Percentiles rank a stretch among this genome's conserved stretches.
These are phyloP conservation scores for Cheilosia vernalis DNA, from an alignment of 2,888 invertebrate genomes.

Conservation along the genomic window DNA sequence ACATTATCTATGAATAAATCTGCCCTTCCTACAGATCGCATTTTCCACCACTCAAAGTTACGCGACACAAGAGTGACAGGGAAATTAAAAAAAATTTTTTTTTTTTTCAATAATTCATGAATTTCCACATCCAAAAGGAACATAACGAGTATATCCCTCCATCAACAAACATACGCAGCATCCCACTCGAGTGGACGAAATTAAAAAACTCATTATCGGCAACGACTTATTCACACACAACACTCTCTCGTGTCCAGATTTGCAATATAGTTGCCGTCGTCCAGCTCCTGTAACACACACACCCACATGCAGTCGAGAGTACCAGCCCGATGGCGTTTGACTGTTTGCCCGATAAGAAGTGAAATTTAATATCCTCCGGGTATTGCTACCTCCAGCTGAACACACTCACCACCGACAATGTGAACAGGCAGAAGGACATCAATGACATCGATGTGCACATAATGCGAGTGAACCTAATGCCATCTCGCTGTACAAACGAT, in stretches of 20 bases:
- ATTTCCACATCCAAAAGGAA: not conserved
- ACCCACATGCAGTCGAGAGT: slow-evolving; percentile 8
- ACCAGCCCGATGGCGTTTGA: slow-evolving; percentile 46
- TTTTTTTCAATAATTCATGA: no score
- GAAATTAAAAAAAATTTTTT: no score
- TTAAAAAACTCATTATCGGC: slow-evolving; percentile 65
- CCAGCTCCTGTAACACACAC: slow-evolving; percentile 19
- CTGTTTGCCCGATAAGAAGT: slow-evolving; percentile 68
- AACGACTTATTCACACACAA: slow-evolving; percentile 62
- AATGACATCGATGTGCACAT: slow-evolving; percentile 68
- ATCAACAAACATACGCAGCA: not conserved
- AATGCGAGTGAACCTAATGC: slow-evolving; percentile 65
- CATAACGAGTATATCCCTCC: not conserved
- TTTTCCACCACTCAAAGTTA: no score
- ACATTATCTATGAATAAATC: no score
- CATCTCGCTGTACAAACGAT: slow-evolving; percentile 23
- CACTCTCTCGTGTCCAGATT: slow-evolving; percentile 43
- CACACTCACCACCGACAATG: slow-evolving; percentile 47
- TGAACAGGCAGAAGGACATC: slow-evolving; percentile 58
- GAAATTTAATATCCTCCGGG: slow-evolving; percentile 69
- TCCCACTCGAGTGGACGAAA: slow-evolving; percentile 40
- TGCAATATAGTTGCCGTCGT: slow-evolving; percentile 13
- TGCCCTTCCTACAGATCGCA: no score
- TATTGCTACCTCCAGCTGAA: slow-evolving; percentile 46
- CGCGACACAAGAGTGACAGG: no score